Evolutionary conservation across 2,113 vertebrate genomes (phyloP).

Genomic region (human): DNA sequence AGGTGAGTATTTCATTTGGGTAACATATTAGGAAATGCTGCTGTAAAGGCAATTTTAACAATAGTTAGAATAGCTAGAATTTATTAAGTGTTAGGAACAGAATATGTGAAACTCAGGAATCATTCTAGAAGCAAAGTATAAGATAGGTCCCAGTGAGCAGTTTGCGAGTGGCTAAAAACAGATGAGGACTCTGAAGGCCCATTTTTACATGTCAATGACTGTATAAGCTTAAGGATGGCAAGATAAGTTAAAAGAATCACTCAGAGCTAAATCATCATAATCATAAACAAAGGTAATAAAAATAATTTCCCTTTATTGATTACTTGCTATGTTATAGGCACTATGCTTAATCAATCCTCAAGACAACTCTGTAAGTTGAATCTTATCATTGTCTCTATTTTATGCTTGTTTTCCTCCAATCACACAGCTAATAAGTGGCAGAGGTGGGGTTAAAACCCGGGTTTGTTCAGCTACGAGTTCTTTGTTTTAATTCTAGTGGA

Average conservation of each 20-base stretch:
- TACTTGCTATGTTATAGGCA: not conserved
- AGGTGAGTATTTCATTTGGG: not conserved
- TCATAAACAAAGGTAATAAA: not conserved
- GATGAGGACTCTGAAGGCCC: not conserved
- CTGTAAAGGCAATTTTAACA: constrained; percentile 25
- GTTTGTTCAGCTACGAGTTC: not conserved
- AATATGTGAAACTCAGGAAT: not conserved
- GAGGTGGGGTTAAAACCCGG: not conserved
- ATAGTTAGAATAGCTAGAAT: not conserved
- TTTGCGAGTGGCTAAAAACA: not conserved
- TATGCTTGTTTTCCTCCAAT: not conserved
- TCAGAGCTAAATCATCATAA: not conserved
- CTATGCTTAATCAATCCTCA: not conserved
- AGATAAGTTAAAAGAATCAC: not conserved
- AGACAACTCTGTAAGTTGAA: not conserved
- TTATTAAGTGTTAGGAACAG: not conserved
- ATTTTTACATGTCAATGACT: not conserved
- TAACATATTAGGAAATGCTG: constrained; percentile 11
- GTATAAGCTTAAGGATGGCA: not conserved
- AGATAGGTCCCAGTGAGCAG: not conserved
- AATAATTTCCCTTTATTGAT: not conserved
- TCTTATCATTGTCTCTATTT: not conserved
- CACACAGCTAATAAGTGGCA: not conserved
- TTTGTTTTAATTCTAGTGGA: not conserved
- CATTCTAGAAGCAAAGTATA: not conserved